These are phyloP conservation scores for Hipparchia semele DNA, from an alignment of 2,888 invertebrate genomes.

Conservation along the genomic window DNA sequence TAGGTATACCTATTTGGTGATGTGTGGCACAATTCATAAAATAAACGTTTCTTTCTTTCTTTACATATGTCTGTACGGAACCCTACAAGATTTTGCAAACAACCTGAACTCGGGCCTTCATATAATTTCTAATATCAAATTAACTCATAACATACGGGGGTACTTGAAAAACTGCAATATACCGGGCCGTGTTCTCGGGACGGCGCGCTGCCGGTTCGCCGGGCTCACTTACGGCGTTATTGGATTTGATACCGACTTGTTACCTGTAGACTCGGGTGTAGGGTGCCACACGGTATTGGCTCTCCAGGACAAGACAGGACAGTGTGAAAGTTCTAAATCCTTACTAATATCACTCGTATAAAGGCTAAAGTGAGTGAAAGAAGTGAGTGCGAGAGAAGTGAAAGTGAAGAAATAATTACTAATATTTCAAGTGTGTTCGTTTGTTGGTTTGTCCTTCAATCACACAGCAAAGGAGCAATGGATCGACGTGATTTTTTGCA, in stretches of 20 bases:
- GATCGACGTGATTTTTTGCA: too few species aligned
- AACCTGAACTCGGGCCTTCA: background rate
- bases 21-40: too few species aligned
- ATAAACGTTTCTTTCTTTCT: too few species aligned
- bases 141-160: conserved; percentile 2
- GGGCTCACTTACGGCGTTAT: conserved; percentile 34
- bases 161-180: conserved; percentile 39
- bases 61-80: background rate
- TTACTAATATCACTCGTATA: too few species aligned
- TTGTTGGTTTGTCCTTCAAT: too few species aligned
- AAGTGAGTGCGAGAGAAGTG: too few species aligned
- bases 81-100: background rate
- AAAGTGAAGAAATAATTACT: too few species aligned
- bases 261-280: conserved; percentile 30
- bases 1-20: too few species aligned
- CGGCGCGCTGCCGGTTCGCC: conserved; percentile 35
- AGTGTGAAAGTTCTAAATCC: background rate
- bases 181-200: conserved; percentile 28
- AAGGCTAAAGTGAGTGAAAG: too few species aligned
- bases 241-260: conserved; percentile 33
- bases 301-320: background rate
- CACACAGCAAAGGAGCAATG: too few species aligned
- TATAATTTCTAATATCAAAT: conserved; percentile 11
- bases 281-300: background rate
- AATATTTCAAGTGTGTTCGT: too few species aligned